phyloP scores from a whole-genome alignment of 2,797 vertebrate species.

The Diplodus sargus region DNA sequence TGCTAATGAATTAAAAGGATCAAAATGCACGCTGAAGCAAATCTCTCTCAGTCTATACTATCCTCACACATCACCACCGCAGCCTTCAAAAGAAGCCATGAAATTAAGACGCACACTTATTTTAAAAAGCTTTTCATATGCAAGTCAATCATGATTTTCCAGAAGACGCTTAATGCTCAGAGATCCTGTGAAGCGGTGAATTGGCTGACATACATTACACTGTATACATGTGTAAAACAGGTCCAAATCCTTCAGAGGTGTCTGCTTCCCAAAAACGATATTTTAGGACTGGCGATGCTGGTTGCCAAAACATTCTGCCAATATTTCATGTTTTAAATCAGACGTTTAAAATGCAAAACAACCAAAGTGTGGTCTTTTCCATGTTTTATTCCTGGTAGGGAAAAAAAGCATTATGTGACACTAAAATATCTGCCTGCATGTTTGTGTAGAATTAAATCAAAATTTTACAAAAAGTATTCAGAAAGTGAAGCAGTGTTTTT shows the following conservation, averaged over 20 bases:
- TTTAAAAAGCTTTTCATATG: slow-evolving; percentile 49
- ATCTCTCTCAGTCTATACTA: slow-evolving; percentile 38
- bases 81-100: slow-evolving; percentile 19
- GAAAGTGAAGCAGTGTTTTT: not conserved
- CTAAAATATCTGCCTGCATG: not conserved
- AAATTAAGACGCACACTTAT: slow-evolving; percentile 37
- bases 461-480: not conserved
- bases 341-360: not conserved
- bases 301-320: slow-evolving; percentile 2
- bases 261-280: slow-evolving; percentile 11
- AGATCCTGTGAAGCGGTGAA: slow-evolving; percentile 54
- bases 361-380: not conserved
- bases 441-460: not conserved
- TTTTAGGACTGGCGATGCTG: slow-evolving; percentile 2
- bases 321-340: not conserved
- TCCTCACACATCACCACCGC: slow-evolving; percentile 4
- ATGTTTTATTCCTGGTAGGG: not conserved
- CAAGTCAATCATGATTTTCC: slow-evolving; percentile 57
- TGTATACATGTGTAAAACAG: slow-evolving; percentile 5
- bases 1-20: slow-evolving; percentile 62
- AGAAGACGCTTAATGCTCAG: slow-evolving; percentile 45
- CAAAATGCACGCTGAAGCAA: slow-evolving; percentile 64
- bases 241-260: slow-evolving; percentile 11
- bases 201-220: slow-evolving; percentile 34
- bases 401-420: slow-evolving; percentile 8